These are phyloP conservation scores for Oscarella lobularis DNA, from an alignment of 37 sponge, comb jelly and placozoan species.

Conservation along the genomic window DNA sequence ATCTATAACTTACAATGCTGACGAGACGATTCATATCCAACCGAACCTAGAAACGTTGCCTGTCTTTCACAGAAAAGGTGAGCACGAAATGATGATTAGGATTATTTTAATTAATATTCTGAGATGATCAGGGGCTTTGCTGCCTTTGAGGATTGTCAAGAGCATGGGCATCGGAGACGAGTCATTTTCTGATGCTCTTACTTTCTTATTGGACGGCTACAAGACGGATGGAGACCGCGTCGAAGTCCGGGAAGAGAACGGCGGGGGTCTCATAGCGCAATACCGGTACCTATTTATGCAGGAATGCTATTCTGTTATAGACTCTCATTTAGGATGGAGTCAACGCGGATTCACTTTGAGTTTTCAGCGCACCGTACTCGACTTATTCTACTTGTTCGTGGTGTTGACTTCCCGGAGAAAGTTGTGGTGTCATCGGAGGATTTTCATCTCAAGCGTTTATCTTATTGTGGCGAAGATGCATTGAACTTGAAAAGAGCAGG, in stretches of 20 bases:
- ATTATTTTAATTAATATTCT: neutral
- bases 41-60: conserved; percentile 33
- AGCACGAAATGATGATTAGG: neutral
- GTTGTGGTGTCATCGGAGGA: no score
- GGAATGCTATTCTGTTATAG: neutral
- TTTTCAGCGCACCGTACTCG: neutral
- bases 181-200: neutral
- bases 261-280: conserved; percentile 20
- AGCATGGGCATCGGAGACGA: neutral
- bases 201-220: neutral
- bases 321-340: neutral
- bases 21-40: conserved; percentile 14
- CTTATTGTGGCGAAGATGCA: no score
- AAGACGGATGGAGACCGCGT: neutral
- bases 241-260: conserved; percentile 15
- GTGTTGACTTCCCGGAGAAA: no score
- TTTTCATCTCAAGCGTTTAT: no score
- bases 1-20: conserved; percentile 17
- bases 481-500: no score
- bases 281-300: conserved; percentile 18
- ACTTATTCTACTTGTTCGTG: neutral
- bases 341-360: neutral
- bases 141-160: neutral
- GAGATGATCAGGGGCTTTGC: neutral
- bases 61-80: conserved; percentile 39